Evolutionary conservation across 2,888 invertebrate species (phyloP).

Genomic region (Hyposoter dolosus): DNA sequence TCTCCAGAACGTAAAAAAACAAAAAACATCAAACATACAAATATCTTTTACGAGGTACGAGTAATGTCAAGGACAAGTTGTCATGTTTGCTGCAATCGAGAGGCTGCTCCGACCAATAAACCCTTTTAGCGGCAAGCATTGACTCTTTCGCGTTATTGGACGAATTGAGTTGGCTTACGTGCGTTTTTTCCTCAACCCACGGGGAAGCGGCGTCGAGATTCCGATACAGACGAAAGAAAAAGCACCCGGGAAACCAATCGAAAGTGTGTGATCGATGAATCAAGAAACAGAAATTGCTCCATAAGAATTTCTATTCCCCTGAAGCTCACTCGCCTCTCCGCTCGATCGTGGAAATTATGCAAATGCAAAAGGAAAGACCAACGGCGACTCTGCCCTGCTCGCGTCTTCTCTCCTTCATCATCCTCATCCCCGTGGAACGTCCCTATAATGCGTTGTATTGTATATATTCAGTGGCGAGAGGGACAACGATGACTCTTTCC

Average conservation of each 20-base stretch:
- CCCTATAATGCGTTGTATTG: slow-evolving; percentile 1
- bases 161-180: background rate
- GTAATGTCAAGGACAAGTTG: slow-evolving; percentile 18
- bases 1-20: slow-evolving; percentile 3
- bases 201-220: slow-evolving; percentile 11
- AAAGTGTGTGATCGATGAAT: slow-evolving; percentile 32
- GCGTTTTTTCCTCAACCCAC: background rate
- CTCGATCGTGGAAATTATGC: slow-evolving; percentile 22
- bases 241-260: slow-evolving; percentile 43
- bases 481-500: slow-evolving; percentile 65
- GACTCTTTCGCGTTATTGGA: background rate
- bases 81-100: slow-evolving; percentile 21
- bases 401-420: slow-evolving; percentile 55
- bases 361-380: slow-evolving; percentile 63
- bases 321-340: background rate
- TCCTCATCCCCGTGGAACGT: slow-evolving; percentile 44
- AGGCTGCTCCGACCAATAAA: slow-evolving; percentile 16
- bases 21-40: background rate
- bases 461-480: slow-evolving; percentile 4
- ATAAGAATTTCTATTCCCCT: slow-evolving; percentile 9
- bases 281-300: background rate
- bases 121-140: slow-evolving; percentile 16
- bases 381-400: slow-evolving; percentile 41
- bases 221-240: background rate
- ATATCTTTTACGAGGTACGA: background rate